Base-by-base conservation (phyloP, 2,888 invertebrate genomes). In the Syrista parreyssii region DNA sequence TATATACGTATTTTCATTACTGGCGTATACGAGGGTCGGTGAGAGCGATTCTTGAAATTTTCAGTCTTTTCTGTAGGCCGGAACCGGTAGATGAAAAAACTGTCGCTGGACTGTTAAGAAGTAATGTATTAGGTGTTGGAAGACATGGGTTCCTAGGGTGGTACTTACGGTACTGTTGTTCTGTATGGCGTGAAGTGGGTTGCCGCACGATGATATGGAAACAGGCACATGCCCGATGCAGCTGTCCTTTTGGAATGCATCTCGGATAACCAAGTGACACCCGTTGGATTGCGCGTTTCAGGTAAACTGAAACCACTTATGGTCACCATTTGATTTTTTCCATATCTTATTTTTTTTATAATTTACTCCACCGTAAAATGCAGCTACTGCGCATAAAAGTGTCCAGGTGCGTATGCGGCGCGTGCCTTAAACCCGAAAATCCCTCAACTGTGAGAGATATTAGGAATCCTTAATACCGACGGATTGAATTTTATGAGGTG, bases 231-330 rank as follows among this genome's bases (percentile, higher is more conserved):
- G 71, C 15, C 31, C 30, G 71, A 31, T 33, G 71, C 71, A 71
- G 71, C 71, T 71, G 71, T 33, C 71, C 71, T 33, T 32, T 71
- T 71, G 71, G 71, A 71, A 71, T 71, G 31, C 31, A 12, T 71
- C 71, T 30, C 31, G 71, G 30, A 71, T 71, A 71, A 71, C 71
- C 31, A 30, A 32, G 71, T 55, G 40, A 2, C 40, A 55, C 40
- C 71, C 71, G 71, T 12, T 30, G 71, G n/a, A 71, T 71, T 33
- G 71, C 71, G 71, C 33, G 31, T 71, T 55, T 31, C 71, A 33
- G 71, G 71, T 71, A 71, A 71, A 71, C 30, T 33, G 71, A 71
- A 71, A 71, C 71, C 71, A 71, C 71, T 71, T 71, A 32, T 30
- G 71, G 71, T 55, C 6, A 31, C 15, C 31, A 11, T 71, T 71